These are phyloP conservation scores for Planococcus citri DNA, from an alignment of 1,140 invertebrate species.

Conservation along the genomic window DNA sequence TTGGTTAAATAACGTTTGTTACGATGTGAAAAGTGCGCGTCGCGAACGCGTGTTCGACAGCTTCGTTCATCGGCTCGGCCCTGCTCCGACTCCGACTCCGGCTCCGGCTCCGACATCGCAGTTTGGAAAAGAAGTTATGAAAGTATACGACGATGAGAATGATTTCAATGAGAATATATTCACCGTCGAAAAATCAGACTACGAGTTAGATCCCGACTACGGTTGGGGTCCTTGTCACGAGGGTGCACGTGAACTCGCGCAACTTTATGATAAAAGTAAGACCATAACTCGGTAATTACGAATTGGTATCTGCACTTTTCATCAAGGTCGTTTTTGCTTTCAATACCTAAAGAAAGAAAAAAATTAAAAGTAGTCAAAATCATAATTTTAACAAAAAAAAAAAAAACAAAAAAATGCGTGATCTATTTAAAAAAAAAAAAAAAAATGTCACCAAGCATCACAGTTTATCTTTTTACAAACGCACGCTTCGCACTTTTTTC, in stretches of 20 bases:
- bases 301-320: too few species aligned
- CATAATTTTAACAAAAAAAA: too few species aligned
- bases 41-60: neutral
- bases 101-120: too few species aligned
- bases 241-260: neutral
- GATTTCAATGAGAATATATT: neutral
- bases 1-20: neutral
- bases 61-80: neutral
- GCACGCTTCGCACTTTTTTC: too few species aligned
- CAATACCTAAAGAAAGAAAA: too few species aligned
- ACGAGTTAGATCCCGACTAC: neutral
- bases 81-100: too few species aligned
- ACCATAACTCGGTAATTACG: neutral
- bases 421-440: too few species aligned
- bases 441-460: too few species aligned
- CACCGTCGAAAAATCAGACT: neutral
- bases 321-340: too few species aligned
- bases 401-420: too few species aligned
- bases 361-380: too few species aligned
- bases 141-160: neutral
- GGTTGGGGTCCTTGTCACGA: neutral
- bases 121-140: neutral
- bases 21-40: neutral
- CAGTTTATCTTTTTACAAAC: too few species aligned
- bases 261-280: conserved; percentile 4